Evolutionary conservation across 2,888 invertebrate genomes (phyloP).

Genomic region (Cheilosia grossa): DNA sequence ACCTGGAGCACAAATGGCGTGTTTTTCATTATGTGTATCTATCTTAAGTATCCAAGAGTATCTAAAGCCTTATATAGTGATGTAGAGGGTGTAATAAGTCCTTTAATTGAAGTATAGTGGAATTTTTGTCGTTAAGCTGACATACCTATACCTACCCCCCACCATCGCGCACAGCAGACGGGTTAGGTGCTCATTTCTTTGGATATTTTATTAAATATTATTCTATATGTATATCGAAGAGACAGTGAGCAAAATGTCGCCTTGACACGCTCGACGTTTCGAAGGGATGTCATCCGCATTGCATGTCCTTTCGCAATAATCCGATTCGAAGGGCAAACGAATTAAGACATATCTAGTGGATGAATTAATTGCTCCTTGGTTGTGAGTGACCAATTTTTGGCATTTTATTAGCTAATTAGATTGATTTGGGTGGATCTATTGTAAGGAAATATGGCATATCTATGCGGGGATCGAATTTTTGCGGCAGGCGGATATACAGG

Average conservation of each 20-base stretch:
- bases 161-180: conserved; percentile 7
- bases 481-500: no score
- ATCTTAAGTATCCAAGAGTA: conserved; percentile 62
- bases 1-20: conserved; percentile 75
- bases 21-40: conserved; percentile 74
- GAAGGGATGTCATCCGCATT: conserved; percentile 52
- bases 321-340: conserved; percentile 50
- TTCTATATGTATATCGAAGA: conserved; percentile 41
- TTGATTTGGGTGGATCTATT: conserved; percentile 54
- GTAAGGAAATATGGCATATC: conserved; percentile 5
- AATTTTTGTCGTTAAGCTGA: conserved; percentile 31
- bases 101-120: conserved; percentile 73
- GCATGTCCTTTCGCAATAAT: conserved; percentile 65
- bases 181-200: conserved; percentile 55
- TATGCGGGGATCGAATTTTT: conserved; percentile 4
- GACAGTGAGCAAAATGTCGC: conserved; percentile 51
- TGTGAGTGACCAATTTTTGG: conserved; percentile 66
- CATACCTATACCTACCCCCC: conserved; percentile 34
- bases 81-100: conserved; percentile 68
- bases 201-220: conserved; percentile 71
- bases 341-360: conserved; percentile 68
- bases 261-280: conserved; percentile 61
- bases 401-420: conserved; percentile 74
- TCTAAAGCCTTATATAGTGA: conserved; percentile 42
- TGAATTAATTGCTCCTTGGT: conserved; percentile 65